Percentiles rank a stretch among this genome's conserved stretches.
phyloP scores from a whole-genome alignment of 2,797 vertebrate species.

The Myiotriccus ornatus region DNA sequence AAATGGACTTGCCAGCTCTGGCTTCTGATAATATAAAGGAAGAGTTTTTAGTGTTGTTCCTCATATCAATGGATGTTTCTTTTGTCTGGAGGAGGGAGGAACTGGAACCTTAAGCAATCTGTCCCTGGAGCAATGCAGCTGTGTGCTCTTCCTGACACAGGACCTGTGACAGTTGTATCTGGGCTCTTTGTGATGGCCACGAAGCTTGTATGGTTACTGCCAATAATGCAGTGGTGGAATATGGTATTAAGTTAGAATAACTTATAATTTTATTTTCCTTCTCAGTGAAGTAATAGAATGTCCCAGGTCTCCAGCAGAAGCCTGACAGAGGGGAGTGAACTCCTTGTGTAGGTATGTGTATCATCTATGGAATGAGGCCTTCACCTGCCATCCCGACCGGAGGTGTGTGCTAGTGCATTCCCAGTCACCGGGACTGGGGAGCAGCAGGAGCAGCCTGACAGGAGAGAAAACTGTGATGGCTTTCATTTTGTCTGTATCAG shows the following conservation, averaged over 20 bases:
- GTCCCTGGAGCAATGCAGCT: not conserved
- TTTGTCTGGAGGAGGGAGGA: not conserved
- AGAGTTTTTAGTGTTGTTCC: not conserved
- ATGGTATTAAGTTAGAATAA: not conserved
- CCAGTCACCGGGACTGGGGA: not conserved
- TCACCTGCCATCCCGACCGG: not conserved
- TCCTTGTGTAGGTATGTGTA: not conserved
- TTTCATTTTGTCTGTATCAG: not conserved
- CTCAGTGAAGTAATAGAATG: not conserved
- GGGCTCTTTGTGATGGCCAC: not conserved
- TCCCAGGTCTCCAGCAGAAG: not conserved
- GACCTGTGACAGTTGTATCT: not conserved
- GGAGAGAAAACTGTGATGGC: not conserved
- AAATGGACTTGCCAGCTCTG: not conserved
- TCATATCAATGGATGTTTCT: not conserved
- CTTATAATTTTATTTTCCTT: not conserved
- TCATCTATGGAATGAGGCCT: not conserved
- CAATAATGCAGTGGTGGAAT: not conserved
- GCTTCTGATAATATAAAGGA: not conserved
- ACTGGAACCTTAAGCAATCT: not conserved
- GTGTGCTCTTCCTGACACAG: not conserved
- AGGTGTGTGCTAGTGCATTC: rapidly evolving
- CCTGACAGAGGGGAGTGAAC: not conserved
- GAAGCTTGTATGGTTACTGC: not conserved
- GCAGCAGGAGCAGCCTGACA: not conserved